phyloP scores from a whole-genome alignment of 1,140 invertebrate genomes.

The Planococcus citri region DNA sequence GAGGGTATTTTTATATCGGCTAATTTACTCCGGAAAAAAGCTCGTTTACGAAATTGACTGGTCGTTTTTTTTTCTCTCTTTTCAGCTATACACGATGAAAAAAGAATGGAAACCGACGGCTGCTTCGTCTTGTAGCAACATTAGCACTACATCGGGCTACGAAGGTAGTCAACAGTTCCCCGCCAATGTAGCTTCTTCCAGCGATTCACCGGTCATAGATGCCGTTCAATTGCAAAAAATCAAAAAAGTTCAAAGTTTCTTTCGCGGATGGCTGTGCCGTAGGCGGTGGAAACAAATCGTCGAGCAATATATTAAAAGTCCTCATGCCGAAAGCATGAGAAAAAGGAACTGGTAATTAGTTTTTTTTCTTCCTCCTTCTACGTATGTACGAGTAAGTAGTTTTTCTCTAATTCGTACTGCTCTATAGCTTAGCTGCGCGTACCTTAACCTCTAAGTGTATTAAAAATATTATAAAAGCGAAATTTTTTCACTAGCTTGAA shows the following conservation, averaged over 20 bases:
- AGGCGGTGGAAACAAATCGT: slow-evolving; percentile 91
- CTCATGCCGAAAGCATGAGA: slow-evolving; percentile 86
- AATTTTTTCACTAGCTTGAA: neutral
- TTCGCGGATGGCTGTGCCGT: slow-evolving; percentile 86
- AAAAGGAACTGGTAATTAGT: slow-evolving; percentile 67
- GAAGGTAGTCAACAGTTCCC: neutral
- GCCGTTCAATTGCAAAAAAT: slow-evolving; percentile 72
- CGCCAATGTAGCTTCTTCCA: slow-evolving; percentile 23
- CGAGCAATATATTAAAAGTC: slow-evolving; percentile 88
- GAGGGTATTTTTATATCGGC: neutral
- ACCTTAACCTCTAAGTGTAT: neutral
- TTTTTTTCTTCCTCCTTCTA: no score
- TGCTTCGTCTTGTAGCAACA: slow-evolving; percentile 28
- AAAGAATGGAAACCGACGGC: slow-evolving; percentile 52
- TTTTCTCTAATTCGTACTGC: neutral
- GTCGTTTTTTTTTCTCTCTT: slow-evolving; percentile 24
- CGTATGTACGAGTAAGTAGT: neutral
- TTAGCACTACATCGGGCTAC: neutral
- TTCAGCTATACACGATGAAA: slow-evolving; percentile 66
- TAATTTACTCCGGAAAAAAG: no score
- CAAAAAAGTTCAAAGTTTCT: slow-evolving; percentile 91
- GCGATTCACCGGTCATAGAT: slow-evolving; percentile 35
- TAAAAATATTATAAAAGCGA: neutral
- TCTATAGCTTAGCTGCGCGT: slow-evolving; percentile 37
- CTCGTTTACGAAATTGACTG: no score